These are phyloP conservation scores for Hydrozoanthus tunicans DNA, from an alignment of 64 coral and sea anemone genomes.

Conservation along the genomic window DNA sequence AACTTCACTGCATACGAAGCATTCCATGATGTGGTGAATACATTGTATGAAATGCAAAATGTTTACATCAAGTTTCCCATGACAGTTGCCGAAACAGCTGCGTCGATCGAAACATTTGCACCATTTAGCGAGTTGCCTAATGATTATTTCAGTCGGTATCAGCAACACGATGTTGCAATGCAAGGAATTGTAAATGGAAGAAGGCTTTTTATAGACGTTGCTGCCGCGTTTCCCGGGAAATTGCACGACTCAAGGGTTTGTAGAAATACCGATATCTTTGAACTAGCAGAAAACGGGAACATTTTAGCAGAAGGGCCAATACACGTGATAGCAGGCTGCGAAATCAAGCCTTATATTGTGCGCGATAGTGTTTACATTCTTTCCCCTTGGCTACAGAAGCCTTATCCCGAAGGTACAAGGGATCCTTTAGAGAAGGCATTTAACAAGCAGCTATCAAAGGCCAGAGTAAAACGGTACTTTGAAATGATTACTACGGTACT, in stretches of 20 bases:
- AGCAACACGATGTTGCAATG: conserved; percentile 29
- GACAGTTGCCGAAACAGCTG: conserved; percentile 41
- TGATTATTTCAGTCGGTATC: conserved; percentile 43
- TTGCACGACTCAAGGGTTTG: conserved; percentile 60
- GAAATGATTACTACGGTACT: too few relatives aligned
- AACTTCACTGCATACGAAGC: conserved; percentile 31
- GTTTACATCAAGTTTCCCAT: conserved; percentile 38
- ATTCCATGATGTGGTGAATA: conserved; percentile 42
- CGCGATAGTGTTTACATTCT: conserved; percentile 61
- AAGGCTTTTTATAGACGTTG: conserved; percentile 45
- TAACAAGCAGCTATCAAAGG: conserved; percentile 50
- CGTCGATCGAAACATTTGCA: conserved; percentile 30
- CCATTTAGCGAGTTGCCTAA: conserved; percentile 17
- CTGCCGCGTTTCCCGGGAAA: conserved; percentile 35
- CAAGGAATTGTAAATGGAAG: conserved; percentile 48
- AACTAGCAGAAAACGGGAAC: conserved; percentile 43
- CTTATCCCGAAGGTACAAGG: conserved; percentile 40
- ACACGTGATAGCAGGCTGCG: neutral
- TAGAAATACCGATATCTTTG: conserved; percentile 34
- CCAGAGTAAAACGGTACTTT: neutral
- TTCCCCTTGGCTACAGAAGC: conserved; percentile 56
- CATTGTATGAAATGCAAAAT: conserved; percentile 49
- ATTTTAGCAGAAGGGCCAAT: conserved; percentile 32
- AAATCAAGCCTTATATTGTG: conserved; percentile 48
- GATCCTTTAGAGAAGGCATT: conserved; percentile 47